Evolutionary conservation across 2,888 invertebrate species (phyloP), one percentile per base, ranked within the genome.

Genomic region (Julus scanicus): DNA sequence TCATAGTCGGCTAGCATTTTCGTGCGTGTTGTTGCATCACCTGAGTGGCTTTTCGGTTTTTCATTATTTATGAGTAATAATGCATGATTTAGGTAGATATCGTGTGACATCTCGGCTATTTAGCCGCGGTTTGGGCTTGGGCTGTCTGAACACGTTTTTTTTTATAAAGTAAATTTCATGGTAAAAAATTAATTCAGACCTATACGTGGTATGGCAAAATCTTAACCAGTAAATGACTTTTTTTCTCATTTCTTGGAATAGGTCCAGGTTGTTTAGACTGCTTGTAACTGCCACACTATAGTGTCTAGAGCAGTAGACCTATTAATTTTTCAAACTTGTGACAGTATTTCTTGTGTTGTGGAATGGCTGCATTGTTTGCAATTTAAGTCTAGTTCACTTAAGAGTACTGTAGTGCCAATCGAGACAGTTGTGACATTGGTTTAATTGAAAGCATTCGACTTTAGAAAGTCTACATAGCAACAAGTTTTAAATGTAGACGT

Each of bases 1-100:
- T 84, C 63, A 63, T 63, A 20, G 5, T 57, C 48, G 6, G 9
- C 57, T 17, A 57, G 4, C 2, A 5, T 63, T n/a, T 20, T 63
- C 63, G 63, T 63, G 63, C 63, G 63, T 63, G 63, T 63, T 20
- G 20, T 63, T 63, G 63, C 63, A 63, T 63, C 63, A 20, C 63
- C 63, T 20, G 63, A 63, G 63, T 63, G 63, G 63, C 63, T 63
- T 63, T 63, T 63, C 63, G 63, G 63, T 20, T 63, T 63, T 63
- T n/a, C 63, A 63, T 63, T 63, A 63, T 63, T 63, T 63, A 63
- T 63, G 63, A 63, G 63, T 20, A 63, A 63, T 63, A 63, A 8
- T 20, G 63, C 63, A 5, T 63, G 63, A 63, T 63, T 63, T 63
- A 63, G 63, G 63, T n/a, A 63, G 63, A 63, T 63, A 63, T 63